A percentile compares a stretch with the other conserved stretches of the same genome.
These are phyloP conservation scores for Rousettus madagascariensis DNA, from an alignment of 2,797 vertebrate genomes.

Conservation along the genomic window DNA sequence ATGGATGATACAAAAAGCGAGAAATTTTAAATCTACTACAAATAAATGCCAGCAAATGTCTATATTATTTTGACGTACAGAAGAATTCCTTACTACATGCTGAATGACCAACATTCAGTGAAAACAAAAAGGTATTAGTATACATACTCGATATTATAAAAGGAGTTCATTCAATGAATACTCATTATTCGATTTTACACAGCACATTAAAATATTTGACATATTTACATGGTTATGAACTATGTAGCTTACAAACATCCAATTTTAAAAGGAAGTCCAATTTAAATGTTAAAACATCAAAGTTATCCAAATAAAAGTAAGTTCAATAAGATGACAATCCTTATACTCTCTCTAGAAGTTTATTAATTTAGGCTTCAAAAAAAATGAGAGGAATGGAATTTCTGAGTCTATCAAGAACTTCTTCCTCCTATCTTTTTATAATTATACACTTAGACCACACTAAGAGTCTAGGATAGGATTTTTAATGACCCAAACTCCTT, in stretches of 20 bases:
- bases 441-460: neutral
- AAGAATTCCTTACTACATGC: constrained; percentile 20
- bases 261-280: constrained; percentile 47
- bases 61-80: neutral
- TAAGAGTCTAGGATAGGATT: neutral
- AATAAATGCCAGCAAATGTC: neutral
- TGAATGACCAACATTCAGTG: neutral
- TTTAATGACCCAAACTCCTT: constrained; percentile 29
- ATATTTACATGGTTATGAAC: constrained; percentile 46
- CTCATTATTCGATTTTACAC: constrained; percentile 14
- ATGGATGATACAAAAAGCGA: neutral
- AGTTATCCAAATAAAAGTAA: constrained; percentile 52
- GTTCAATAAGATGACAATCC: neutral
- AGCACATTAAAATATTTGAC: constrained; percentile 44
- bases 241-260: constrained; percentile 4
- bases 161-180: neutral
- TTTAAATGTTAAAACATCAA: constrained; percentile 26
- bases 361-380: constrained; percentile 29
- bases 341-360: neutral
- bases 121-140: neutral
- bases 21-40: neutral
- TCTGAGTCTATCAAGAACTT: constrained; percentile 11
- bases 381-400: constrained; percentile 7
- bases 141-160: neutral
- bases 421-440: constrained; percentile 18